Percentiles rank a stretch among this genome's conserved stretches.
Evolutionary conservation across 92 coral and sea anemone species (phyloP).

Genomic region (Palythoa heliodiscus): DNA sequence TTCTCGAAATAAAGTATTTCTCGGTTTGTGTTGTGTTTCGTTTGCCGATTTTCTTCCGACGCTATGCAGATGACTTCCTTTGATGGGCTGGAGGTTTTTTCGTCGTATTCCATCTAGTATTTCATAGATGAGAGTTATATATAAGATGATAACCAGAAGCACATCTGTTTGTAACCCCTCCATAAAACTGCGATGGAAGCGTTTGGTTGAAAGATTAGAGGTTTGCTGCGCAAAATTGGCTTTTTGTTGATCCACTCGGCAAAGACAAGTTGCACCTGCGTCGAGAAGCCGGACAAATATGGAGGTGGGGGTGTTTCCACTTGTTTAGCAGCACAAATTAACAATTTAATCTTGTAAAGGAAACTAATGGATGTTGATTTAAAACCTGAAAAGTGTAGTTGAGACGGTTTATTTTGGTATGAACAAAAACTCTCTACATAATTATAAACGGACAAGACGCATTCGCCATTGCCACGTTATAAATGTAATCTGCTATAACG

Average conservation of each 20-base stretch:
- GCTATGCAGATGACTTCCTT: constrained; percentile 1
- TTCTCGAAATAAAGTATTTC: constrained; percentile 10
- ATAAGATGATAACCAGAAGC: constrained; percentile 56
- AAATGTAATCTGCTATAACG: too few relatives aligned
- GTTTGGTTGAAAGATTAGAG: background rate
- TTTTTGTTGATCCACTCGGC: background rate
- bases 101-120: constrained; percentile 48
- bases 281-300: background rate
- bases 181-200: constrained; percentile 32
- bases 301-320: background rate
- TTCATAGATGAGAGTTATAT: constrained; percentile 68
- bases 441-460: too few relatives aligned
- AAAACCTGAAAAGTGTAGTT: too few relatives aligned
- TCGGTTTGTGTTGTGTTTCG: constrained; percentile 8
- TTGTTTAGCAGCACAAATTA: background rate
- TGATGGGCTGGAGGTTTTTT: constrained; percentile 38
- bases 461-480: too few relatives aligned
- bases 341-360: too few relatives aligned
- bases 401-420: too few relatives aligned
- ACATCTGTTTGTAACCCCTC: constrained; percentile 62
- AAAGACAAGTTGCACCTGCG: background rate
- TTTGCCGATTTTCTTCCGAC: constrained; percentile 19
- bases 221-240: background rate
- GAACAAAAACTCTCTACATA: too few relatives aligned
- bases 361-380: too few relatives aligned